Conservation (phyloP, 2,113 vertebrate species). For the Malurus elegans region DNA sequence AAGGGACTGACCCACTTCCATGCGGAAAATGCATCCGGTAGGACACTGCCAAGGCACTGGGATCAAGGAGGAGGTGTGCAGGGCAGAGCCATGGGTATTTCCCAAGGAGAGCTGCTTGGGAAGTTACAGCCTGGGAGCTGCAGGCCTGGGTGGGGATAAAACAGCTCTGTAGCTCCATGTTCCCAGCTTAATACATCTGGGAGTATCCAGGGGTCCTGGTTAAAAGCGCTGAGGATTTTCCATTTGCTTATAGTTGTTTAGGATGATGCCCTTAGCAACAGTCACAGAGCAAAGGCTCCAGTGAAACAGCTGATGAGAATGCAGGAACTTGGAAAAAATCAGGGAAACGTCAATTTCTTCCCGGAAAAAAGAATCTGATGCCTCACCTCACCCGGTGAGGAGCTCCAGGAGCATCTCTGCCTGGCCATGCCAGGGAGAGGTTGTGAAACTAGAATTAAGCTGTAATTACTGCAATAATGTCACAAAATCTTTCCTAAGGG, state of each 20-base stretch:
- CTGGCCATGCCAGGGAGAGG: neutral
- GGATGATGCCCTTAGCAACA: neutral
- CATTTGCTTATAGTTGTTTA: neutral
- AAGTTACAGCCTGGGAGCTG: neutral
- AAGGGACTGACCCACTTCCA: neutral
- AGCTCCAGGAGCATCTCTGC: neutral
- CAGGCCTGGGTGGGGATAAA: neutral
- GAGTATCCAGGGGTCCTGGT: neutral
- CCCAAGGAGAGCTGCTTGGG: neutral
- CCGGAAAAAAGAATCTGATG: neutral
- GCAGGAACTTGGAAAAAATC: neutral
- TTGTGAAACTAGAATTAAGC: constrained; percentile 54
- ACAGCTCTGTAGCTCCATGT: neutral
- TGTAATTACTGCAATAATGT: constrained; percentile 27
- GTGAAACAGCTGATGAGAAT: neutral
- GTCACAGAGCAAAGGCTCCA: neutral
- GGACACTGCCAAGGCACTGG: neutral
- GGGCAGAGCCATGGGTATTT: neutral
- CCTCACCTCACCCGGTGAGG: neutral
- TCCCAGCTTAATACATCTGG: neutral
- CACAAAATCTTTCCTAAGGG: constrained; percentile 51
- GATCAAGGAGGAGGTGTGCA: neutral
- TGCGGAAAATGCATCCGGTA: rapidly evolving
- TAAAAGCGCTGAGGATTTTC: neutral
- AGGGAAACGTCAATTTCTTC: neutral